phyloP scores from a whole-genome alignment of 2,797 vertebrate species.

The Danio kyathit region DNA sequence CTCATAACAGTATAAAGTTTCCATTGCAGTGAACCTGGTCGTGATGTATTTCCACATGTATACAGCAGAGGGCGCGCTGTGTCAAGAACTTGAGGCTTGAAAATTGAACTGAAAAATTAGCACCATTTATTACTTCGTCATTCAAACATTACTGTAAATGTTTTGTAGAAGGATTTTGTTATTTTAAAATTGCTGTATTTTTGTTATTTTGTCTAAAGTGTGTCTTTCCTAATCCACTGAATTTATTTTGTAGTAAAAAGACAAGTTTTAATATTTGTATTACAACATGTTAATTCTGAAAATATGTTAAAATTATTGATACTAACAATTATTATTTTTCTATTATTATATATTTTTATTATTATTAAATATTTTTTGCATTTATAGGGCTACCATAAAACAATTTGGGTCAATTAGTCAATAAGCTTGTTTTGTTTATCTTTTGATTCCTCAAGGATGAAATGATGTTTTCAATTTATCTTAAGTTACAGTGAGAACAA shows the following conservation, averaged over 20 bases:
- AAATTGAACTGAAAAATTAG: not conserved
- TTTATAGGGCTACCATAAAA: no score
- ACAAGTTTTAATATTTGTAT: no score
- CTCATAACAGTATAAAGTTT: not conserved
- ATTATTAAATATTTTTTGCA: no score
- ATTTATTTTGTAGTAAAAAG: not conserved
- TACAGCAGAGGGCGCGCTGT: conserved; percentile 37
- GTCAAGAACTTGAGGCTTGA: not conserved
- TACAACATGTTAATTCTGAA: no score
- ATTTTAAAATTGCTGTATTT: not conserved
- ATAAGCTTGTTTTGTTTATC: no score
- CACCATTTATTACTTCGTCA: not conserved
- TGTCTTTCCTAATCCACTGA: not conserved
- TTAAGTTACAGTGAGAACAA: no score
- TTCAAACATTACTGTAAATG: not conserved
- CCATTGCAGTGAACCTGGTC: not conserved
- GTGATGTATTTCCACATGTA: not conserved
- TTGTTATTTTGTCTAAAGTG: not conserved
- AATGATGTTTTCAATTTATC: no score
- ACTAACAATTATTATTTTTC: no score
- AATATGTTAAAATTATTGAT: no score
- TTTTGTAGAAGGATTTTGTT: not conserved
- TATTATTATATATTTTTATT: no score
- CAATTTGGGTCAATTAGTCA: no score
- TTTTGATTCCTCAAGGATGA: no score